Conservation (phyloP, 2,797 vertebrate species). For the Sebastes matsubarae region DNA sequence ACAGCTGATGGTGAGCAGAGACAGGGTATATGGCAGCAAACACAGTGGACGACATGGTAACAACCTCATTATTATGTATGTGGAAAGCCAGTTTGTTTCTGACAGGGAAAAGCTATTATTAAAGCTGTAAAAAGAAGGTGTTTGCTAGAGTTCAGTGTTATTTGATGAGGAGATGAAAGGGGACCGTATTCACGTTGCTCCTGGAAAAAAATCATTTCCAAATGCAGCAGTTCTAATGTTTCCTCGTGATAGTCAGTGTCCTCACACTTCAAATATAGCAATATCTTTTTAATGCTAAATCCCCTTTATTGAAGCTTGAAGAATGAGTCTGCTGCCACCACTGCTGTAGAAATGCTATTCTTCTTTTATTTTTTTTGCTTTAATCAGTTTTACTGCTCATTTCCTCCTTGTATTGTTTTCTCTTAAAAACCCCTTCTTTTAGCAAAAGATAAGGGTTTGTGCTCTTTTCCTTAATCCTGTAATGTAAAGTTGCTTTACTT, state of each 20-base stretch:
- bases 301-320: not conserved
- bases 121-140: not conserved
- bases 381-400: not conserved
- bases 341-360: not conserved
- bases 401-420: not conserved
- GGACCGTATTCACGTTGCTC: not conserved
- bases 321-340: not conserved
- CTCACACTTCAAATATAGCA: not conserved
- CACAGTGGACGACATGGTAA: not conserved
- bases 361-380: not conserved
- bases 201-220: not conserved
- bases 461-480: not conserved
- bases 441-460: not conserved
- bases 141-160: not conserved
- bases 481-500: not conserved
- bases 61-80: conserved; percentile 30
- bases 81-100: not conserved
- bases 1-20: conserved; percentile 42
- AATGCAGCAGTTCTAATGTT: not conserved
- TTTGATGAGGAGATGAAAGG: conserved; percentile 17
- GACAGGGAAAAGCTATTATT: not conserved
- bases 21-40: conserved; percentile 6
- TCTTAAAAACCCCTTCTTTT: not conserved
- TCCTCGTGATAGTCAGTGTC: not conserved
- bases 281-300: not conserved